A percentile compares a stretch with the other conserved stretches of the same genome.
Evolutionary conservation across 2,888 invertebrate species (phyloP).

Genomic region (Oscheius sp.): DNA sequence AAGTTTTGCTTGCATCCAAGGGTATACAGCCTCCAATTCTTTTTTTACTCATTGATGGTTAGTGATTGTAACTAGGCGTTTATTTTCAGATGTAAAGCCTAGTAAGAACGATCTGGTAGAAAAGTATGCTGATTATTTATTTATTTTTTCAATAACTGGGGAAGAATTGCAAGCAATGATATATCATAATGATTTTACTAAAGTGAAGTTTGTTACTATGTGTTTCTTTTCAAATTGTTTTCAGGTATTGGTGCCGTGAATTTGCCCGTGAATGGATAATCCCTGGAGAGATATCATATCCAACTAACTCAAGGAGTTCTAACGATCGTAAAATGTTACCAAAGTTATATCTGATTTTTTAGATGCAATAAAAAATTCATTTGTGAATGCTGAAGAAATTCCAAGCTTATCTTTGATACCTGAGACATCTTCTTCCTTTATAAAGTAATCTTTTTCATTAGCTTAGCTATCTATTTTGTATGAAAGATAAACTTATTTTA

Average conservation of each 20-base stretch:
- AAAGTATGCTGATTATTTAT: not conserved
- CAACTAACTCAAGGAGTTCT: too few species aligned
- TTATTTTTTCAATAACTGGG: not conserved
- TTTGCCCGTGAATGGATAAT: not conserved
- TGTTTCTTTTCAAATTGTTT: too few species aligned
- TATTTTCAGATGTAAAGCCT: not conserved
- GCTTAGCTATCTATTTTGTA: too few species aligned
- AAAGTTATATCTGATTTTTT: too few species aligned
- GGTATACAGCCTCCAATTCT: not conserved
- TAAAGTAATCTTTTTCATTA: too few species aligned
- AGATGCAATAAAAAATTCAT: too few species aligned
- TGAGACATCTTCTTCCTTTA: too few species aligned
- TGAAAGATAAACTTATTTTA: too few species aligned
- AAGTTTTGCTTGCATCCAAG: not conserved
- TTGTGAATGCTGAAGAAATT: too few species aligned
- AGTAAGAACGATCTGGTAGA: not conserved
- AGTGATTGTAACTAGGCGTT: conserved; percentile 6
- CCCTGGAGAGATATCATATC: too few species aligned
- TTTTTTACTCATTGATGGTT: conserved; percentile 1
- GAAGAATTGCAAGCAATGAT: conserved; percentile 15
- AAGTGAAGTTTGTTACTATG: conserved; percentile 1
- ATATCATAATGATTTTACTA: not conserved
- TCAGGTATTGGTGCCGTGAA: conserved; percentile 14
- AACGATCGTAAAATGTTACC: too few species aligned
- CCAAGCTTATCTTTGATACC: too few species aligned